A percentile compares a stretch with the other conserved stretches of the same genome.
These are phyloP conservation scores for Poeciliopsis retropinna DNA, from an alignment of 2,113 vertebrate genomes.

Conservation along the genomic window DNA sequence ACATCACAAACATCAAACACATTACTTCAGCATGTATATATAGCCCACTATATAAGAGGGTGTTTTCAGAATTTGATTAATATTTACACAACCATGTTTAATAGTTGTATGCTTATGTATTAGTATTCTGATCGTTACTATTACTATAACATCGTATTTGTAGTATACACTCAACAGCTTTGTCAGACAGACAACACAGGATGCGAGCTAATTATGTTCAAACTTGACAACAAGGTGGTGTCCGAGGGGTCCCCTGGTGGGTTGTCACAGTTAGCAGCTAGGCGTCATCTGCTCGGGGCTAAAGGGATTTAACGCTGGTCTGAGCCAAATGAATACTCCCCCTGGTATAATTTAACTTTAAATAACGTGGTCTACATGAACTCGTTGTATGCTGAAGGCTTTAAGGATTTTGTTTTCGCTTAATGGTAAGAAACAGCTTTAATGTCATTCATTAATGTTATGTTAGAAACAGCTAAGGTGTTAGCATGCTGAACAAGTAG, in stretches of 20 bases:
- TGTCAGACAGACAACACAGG: background rate
- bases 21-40: background rate
- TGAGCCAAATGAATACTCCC: background rate
- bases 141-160: background rate
- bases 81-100: background rate
- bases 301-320: background rate
- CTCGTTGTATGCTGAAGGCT: background rate
- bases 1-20: background rate
- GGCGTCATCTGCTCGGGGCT: conserved; percentile 11
- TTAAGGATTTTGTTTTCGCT: conserved; percentile 25
- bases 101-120: too few species aligned
- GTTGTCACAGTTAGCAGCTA: conserved; percentile 12
- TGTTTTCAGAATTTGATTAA: background rate
- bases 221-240: background rate
- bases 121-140: too few species aligned
- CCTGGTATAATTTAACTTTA: background rate
- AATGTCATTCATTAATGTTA: background rate
- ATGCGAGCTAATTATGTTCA: background rate
- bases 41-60: too few species aligned
- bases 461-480: background rate
- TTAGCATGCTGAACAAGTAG: conserved; percentile 20
- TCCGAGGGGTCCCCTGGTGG: conserved; percentile 17
- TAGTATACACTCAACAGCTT: background rate
- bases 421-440: conserved; percentile 55
- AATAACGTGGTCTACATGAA: background rate